These are phyloP conservation scores for Sycophaga agraensis DNA, from an alignment of 1,140 invertebrate genomes.

Conservation along the genomic window DNA sequence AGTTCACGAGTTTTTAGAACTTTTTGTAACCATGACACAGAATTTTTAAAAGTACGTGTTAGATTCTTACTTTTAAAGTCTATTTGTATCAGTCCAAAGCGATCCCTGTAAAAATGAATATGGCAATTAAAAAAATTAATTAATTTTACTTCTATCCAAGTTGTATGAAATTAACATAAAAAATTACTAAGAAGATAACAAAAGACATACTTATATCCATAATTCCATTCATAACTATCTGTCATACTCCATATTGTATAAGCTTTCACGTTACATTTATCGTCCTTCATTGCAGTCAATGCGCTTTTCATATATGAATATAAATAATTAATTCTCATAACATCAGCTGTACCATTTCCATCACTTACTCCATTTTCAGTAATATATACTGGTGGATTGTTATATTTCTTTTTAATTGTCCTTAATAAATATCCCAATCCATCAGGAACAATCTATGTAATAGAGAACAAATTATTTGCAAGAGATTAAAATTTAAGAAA, in stretches of 20 bases:
- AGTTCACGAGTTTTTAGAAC: no score
- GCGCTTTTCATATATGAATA: constrained; percentile 66
- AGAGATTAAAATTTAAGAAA: background rate
- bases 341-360: constrained; percentile 31
- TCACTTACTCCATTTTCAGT: constrained; percentile 69
- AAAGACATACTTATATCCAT: background rate
- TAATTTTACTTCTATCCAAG: no score
- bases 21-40: no score
- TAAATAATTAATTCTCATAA: constrained; percentile 52
- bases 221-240: constrained; percentile 6
- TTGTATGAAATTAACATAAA: no score
- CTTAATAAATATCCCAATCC: constrained; percentile 63
- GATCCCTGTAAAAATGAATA: no score
- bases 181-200: no score
- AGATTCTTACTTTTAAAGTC: no score
- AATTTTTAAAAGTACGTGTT: no score
- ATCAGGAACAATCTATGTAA: constrained; percentile 52
- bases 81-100: no score
- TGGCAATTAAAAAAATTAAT: no score
- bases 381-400: constrained; percentile 65
- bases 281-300: constrained; percentile 66
- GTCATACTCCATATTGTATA: constrained; percentile 73
- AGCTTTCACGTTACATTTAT: constrained; percentile 65
- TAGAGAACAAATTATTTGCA: background rate
- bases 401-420: constrained; percentile 65